Percentiles rank a stretch among this genome's conserved stretches.
These are phyloP conservation scores for Matsumyia berberina DNA, from an alignment of 2,888 invertebrate species.

Conservation along the genomic window DNA sequence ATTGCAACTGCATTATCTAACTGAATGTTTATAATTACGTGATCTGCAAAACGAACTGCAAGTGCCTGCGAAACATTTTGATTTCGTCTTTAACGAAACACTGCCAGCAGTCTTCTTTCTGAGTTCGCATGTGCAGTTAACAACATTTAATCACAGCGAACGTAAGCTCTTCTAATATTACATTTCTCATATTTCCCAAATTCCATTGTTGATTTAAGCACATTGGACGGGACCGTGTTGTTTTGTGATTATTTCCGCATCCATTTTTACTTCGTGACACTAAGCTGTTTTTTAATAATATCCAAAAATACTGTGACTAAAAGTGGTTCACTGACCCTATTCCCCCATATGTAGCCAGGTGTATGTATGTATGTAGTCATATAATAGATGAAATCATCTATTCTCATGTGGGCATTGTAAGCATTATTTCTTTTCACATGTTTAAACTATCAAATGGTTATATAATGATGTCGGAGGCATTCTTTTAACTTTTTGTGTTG, in stretches of 20 bases:
- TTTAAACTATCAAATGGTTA: slow-evolving; percentile 35
- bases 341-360: slow-evolving; percentile 10
- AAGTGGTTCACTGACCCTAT: slow-evolving; percentile 60
- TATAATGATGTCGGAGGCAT: slow-evolving; percentile 40
- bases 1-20: slow-evolving; percentile 13
- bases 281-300: slow-evolving; percentile 5
- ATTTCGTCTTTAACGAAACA: slow-evolving; percentile 35
- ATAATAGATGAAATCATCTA: slow-evolving; percentile 38
- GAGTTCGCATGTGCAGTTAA: slow-evolving; percentile 72
- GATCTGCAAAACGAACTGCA: slow-evolving; percentile 42
- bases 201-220: slow-evolving; percentile 38
- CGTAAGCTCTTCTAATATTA: slow-evolving; percentile 60
- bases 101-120: slow-evolving; percentile 42
- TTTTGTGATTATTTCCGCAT: slow-evolving; percentile 25
- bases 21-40: slow-evolving; percentile 52
- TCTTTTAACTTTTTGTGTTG: background rate
- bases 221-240: slow-evolving; percentile 23
- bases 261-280: background rate
- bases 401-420: slow-evolving; percentile 16
- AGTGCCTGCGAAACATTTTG: slow-evolving; percentile 41
- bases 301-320: slow-evolving; percentile 30
- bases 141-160: slow-evolving; percentile 55
- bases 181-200: slow-evolving; percentile 31
- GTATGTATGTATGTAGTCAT: slow-evolving; percentile 53
- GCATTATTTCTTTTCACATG: slow-evolving; percentile 21